Percentiles rank a stretch among this genome's conserved stretches.
Evolutionary conservation across 2,113 vertebrate species (phyloP).

Genomic region (Craseonycteris thonglongyai): DNA sequence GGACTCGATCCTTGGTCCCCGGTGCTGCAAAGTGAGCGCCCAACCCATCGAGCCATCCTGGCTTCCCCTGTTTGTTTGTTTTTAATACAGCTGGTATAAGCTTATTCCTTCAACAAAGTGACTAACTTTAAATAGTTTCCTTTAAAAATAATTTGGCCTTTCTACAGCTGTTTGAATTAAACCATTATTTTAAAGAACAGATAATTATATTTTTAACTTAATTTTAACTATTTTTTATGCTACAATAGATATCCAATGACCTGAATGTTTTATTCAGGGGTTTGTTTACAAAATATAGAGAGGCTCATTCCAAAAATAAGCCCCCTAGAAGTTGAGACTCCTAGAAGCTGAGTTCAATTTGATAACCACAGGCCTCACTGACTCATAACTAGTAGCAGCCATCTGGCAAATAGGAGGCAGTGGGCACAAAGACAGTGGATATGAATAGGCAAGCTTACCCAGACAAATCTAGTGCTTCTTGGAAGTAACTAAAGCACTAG

Average conservation of each 20-base stretch:
- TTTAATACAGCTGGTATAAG: not conserved
- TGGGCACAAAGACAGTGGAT: not conserved
- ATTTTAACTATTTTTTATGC: conserved; percentile 14
- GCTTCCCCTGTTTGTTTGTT: too few species aligned
- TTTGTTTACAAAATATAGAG: not conserved
- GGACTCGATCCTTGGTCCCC: too few species aligned
- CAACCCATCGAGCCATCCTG: too few species aligned
- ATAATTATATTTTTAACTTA: not conserved
- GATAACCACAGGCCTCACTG: not conserved
- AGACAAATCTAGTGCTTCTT: not conserved
- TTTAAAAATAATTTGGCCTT: not conserved
- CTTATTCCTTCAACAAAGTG: not conserved
- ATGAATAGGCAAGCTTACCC: not conserved
- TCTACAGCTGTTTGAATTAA: not conserved
- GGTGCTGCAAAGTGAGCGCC: too few species aligned
- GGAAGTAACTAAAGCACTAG: not conserved
- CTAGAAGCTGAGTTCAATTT: not conserved
- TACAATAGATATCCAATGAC: not conserved
- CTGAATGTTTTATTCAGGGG: not conserved
- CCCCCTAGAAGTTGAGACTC: not conserved
- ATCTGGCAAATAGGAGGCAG: not conserved
- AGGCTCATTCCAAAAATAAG: not conserved
- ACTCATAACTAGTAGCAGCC: not conserved
- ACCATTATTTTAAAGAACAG: not conserved
- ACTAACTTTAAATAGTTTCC: not conserved